Conservation (phyloP, 2,888 invertebrate species). For the Syrista parreyssii region DNA sequence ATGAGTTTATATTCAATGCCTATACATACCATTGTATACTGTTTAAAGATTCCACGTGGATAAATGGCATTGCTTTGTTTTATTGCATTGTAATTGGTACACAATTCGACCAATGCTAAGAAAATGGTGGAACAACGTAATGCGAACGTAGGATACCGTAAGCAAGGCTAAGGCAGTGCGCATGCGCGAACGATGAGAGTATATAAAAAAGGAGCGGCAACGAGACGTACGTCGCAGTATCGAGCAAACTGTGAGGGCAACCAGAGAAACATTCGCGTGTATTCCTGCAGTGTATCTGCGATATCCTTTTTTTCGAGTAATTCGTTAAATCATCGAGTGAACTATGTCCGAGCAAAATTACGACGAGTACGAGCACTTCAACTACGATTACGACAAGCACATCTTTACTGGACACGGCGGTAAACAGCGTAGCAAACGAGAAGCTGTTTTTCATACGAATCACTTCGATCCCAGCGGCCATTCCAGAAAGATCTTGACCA, state of each 20-base stretch:
- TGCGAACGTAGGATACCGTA: neutral
- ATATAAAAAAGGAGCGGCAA: slow-evolving; percentile 43
- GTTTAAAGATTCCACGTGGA: neutral
- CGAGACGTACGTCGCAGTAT: slow-evolving; percentile 26
- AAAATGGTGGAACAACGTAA: neutral
- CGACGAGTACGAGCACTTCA: slow-evolving; percentile 95
- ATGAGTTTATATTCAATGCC: neutral
- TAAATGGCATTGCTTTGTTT: neutral
- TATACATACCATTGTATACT: neutral
- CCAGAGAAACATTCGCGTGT: neutral
- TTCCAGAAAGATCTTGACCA: slow-evolving; percentile 90
- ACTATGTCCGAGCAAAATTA: slow-evolving; percentile 86
- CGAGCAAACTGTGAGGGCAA: slow-evolving; percentile 5
- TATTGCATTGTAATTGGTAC: neutral
- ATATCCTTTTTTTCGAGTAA: slow-evolving; percentile 4
- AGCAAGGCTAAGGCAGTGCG: slow-evolving; percentile 1
- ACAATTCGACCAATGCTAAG: neutral
- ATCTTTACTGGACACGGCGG: slow-evolving; percentile 89
- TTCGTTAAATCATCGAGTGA: slow-evolving; percentile 36
- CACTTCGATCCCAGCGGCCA: slow-evolving; percentile 93
- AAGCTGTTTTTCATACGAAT: slow-evolving; percentile 89
- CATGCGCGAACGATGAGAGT: neutral
- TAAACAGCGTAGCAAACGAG: slow-evolving; percentile 90
- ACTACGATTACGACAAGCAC: slow-evolving; percentile 92
- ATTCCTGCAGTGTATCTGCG: neutral